Percentiles rank a stretch among this genome's conserved stretches.
Evolutionary conservation across 2,888 invertebrate genomes (phyloP).

Genomic region (Rotaria socialis): DNA sequence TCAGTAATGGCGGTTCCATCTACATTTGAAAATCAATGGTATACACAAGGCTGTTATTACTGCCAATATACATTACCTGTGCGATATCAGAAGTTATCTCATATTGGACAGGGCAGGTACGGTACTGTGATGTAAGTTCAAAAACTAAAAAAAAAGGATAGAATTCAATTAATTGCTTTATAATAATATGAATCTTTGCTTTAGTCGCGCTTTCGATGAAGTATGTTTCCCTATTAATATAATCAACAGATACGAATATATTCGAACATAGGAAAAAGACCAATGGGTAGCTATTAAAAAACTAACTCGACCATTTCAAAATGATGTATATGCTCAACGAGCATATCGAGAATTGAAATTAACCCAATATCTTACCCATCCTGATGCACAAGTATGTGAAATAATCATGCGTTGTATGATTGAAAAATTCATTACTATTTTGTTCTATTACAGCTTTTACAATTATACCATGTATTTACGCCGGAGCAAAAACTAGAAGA

Average conservation of each 20-base stretch:
- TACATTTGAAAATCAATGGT: no score
- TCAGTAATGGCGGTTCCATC: no score
- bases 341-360: background rate
- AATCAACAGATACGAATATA: background rate
- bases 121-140: background rate
- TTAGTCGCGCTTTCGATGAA: background rate
- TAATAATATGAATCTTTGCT: background rate
- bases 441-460: background rate
- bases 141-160: background rate
- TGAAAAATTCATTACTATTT: background rate
- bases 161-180: background rate
- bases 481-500: background rate
- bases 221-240: background rate
- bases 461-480: background rate
- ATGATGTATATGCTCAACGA: background rate
- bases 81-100: background rate
- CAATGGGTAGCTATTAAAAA: background rate
- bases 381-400: background rate
- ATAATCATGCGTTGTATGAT: slow-evolving; percentile 66
- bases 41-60: no score
- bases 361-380: background rate
- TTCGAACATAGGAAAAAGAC: background rate
- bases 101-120: background rate
- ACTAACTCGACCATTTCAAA: background rate
- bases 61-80: background rate